phyloP scores from a whole-genome alignment of 2,797 vertebrate species.

The Anomalospiza imberbis region DNA sequence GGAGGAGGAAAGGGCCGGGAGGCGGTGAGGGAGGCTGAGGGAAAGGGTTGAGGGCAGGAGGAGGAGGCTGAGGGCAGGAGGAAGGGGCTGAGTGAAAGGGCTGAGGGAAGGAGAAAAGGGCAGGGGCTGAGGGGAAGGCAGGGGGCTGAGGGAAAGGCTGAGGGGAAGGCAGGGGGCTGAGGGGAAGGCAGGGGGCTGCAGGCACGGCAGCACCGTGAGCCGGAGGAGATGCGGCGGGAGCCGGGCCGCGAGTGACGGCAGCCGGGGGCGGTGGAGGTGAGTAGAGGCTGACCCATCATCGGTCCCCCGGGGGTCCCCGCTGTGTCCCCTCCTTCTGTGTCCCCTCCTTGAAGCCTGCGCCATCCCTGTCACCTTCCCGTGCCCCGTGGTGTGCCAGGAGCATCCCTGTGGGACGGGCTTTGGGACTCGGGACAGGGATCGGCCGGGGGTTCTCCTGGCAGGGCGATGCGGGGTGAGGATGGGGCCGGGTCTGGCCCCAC shows the following conservation, averaged over 20 bases:
- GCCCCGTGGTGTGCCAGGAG: neutral
- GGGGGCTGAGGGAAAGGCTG: neutral
- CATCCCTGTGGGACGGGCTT: fast-evolving
- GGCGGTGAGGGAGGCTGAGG: neutral
- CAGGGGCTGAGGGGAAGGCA: neutral
- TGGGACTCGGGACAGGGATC: fast-evolving
- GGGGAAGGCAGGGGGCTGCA: neutral
- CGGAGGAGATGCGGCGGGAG: neutral
- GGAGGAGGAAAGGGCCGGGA: too few relatives aligned
- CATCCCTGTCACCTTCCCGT: neutral
- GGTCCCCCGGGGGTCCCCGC: neutral
- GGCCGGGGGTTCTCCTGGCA: fast-evolving
- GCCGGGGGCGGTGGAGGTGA: neutral
- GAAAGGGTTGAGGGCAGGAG: too few relatives aligned
- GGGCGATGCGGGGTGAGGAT: neutral
- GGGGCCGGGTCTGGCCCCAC: fast-evolving
- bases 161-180: too few relatives aligned
- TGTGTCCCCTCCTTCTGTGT: neutral
- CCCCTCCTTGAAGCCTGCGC: too few relatives aligned
- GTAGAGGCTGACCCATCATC: neutral
- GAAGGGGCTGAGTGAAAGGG: too few relatives aligned
- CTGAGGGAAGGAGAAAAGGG: too few relatives aligned
- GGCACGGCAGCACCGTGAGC: neutral
- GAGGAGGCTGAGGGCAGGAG: too few relatives aligned
- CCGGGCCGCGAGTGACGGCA: neutral